Conservation (phyloP, 1,140 invertebrate genomes). For the Drosophila nigromelanica region DNA sequence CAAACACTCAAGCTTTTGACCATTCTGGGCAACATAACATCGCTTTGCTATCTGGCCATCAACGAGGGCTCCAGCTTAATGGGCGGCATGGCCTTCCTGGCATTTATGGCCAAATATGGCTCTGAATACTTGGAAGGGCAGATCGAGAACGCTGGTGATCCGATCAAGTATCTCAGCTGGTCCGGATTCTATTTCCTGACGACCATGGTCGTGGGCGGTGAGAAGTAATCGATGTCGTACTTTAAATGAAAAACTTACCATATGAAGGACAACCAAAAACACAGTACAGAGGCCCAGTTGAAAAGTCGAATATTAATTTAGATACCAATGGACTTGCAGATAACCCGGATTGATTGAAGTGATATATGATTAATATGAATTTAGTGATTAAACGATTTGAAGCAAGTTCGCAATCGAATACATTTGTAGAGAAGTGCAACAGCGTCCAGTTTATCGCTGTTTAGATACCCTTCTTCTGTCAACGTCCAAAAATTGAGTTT, state of each 20-base stretch:
- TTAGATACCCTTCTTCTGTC: not conserved
- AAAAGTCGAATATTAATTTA: no score
- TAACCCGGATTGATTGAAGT: not conserved
- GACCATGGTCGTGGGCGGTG: slow-evolving; percentile 29
- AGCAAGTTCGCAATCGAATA: not conserved
- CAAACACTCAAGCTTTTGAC: slow-evolving; percentile 62
- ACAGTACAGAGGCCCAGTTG: not conserved
- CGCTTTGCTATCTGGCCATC: slow-evolving; percentile 60
- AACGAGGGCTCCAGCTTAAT: slow-evolving; percentile 60
- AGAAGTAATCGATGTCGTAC: slow-evolving; percentile 31
- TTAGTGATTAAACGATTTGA: slow-evolving; percentile 1
- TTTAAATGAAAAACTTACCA: not conserved
- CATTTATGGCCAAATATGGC: slow-evolving; percentile 69
- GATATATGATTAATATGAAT: not conserved
- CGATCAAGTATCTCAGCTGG: slow-evolving; percentile 51
- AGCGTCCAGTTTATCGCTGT: not conserved
- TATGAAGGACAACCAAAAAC: not conserved
- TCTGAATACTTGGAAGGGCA: slow-evolving; percentile 35
- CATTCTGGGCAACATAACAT: slow-evolving; percentile 70
- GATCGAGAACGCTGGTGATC: slow-evolving; percentile 12
- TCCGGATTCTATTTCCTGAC: slow-evolving; percentile 51
- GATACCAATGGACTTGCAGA: not conserved
- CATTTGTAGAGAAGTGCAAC: not conserved
- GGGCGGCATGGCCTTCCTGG: slow-evolving; percentile 67
- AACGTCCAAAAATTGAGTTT: no score